phyloP scores from a whole-genome alignment of 2,888 invertebrate genomes.

The Callyntrura sp. region DNA sequence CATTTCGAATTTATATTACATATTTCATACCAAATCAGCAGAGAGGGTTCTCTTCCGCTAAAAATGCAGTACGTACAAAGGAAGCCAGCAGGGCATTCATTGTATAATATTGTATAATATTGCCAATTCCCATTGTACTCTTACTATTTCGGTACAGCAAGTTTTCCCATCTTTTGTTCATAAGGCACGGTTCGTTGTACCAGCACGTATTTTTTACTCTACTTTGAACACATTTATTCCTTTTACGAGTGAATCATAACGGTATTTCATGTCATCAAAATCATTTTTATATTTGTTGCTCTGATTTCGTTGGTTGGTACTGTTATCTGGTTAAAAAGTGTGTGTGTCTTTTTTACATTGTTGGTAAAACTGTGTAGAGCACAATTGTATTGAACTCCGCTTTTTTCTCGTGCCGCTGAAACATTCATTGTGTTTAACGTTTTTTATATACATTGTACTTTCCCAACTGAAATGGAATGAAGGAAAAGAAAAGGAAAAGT shows the following conservation, averaged over 20 bases:
- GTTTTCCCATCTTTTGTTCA: constrained; percentile 3
- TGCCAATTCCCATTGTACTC: neutral
- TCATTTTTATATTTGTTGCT: constrained; percentile 61
- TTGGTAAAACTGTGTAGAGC: too few relatives aligned
- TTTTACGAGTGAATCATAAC: constrained; percentile 55
- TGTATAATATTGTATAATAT: constrained; percentile 43
- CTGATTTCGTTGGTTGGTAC: constrained; percentile 17
- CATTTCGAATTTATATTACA: constrained; percentile 46
- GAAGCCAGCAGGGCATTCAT: neutral
- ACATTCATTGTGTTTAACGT: constrained; percentile 5
- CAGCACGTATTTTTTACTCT: neutral
- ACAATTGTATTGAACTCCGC: neutral
- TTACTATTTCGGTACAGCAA: constrained; percentile 24
- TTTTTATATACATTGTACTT: constrained; percentile 7
- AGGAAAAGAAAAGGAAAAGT: constrained; percentile 47
- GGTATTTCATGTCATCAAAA: constrained; percentile 64
- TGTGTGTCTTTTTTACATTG: constrained; percentile 3
- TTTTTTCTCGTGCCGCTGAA: neutral
- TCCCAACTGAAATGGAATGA: constrained; percentile 21
- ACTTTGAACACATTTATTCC: constrained; percentile 31
- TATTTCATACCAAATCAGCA: constrained; percentile 53
- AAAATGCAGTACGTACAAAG: constrained; percentile 35
- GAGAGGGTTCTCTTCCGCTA: neutral
- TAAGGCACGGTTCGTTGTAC: neutral
- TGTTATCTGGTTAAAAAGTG: constrained; percentile 10